Evolutionary conservation across 35 echinoderm and acorn worm genomes (phyloP), one percentile per base, ranked within the genome.

Genomic region (Stichopus chloronotus): DNA sequence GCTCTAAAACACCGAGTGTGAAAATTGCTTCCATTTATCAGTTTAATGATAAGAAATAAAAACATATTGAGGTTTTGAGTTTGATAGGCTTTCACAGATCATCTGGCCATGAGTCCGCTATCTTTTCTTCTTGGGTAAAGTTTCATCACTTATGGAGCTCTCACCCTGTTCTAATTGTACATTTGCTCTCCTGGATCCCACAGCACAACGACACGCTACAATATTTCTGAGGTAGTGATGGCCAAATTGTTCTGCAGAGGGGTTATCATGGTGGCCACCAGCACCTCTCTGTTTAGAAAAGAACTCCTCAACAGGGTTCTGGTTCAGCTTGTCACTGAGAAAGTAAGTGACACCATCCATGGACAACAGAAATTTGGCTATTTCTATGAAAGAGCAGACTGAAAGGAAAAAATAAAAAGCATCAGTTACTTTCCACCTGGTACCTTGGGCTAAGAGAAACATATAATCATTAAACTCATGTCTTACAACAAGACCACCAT

Each of bases 251-350:
- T 92, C 63, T 8, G 81, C 95, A 58, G 91, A 86, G 6, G 96
- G 96, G 22, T 95, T 95, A 9, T 93, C 92, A 43, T 81, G 52
- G 43, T 52, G 6, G 19, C 96, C 91, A 63, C 91, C 92, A 23
- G 79, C 11, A 24, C 56, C 78, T 76, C 93, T 68, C 25, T 94
- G 91, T 78, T 97, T 97, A 1, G 76, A 74, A 57, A 97, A 95
- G 59, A 93, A 91, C 61, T 95, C 94, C 91, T 97, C 96, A 7
- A 95, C n/a, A 2, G 96, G 92, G 25, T 97, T 94, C 59, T 97
- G 96, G 19, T 59, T 87, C 57, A 98, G 90, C 22, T 95, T 95
- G 5, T 95, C 94, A 21, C 87, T 92, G 3, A 95, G 61, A 11
- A 98, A 12, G 21, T 93, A 98, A 19, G 87, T 21, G 4, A 97